phyloP scores from a whole-genome alignment of 2,888 invertebrate species.

The Drosophila subsilvestris region DNA sequence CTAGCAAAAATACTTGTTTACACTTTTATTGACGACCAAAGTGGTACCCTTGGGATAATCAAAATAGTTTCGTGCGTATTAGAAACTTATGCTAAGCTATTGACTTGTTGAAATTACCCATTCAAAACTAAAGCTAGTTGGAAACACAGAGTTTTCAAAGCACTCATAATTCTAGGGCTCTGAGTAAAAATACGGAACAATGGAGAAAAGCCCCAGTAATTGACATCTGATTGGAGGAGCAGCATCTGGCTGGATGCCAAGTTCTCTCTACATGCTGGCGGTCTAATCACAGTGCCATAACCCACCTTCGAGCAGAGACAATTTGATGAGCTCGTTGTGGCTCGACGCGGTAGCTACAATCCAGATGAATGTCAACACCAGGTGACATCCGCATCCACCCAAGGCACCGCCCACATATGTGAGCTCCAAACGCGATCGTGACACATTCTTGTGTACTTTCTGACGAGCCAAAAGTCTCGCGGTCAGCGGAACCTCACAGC shows the following conservation, averaged over 20 bases:
- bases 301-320: slow-evolving; percentile 6
- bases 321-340: slow-evolving; percentile 28
- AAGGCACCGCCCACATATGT: not conserved
- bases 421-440: slow-evolving; percentile 18
- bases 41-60: too few relatives aligned
- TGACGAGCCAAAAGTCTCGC: slow-evolving; percentile 22
- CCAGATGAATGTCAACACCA: slow-evolving; percentile 44
- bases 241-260: slow-evolving; percentile 40
- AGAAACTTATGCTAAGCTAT: slow-evolving; percentile 25
- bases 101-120: slow-evolving; percentile 42
- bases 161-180: slow-evolving; percentile 23
- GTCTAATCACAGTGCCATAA: slow-evolving; percentile 37
- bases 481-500: slow-evolving; percentile 30
- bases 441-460: slow-evolving; percentile 31
- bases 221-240: slow-evolving; percentile 63
- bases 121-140: slow-evolving; percentile 8
- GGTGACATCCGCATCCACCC: slow-evolving; percentile 19
- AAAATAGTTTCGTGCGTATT: too few relatives aligned
- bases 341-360: slow-evolving; percentile 20
- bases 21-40: too few relatives aligned
- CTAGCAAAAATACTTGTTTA: too few relatives aligned
- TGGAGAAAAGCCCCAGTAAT: slow-evolving; percentile 50
- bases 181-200: slow-evolving; percentile 12
- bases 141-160: slow-evolving; percentile 4
- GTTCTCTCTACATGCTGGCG: slow-evolving; percentile 36